Conservation (phyloP, 2,797 vertebrate genomes). For the Spheniscus humboldti region DNA sequence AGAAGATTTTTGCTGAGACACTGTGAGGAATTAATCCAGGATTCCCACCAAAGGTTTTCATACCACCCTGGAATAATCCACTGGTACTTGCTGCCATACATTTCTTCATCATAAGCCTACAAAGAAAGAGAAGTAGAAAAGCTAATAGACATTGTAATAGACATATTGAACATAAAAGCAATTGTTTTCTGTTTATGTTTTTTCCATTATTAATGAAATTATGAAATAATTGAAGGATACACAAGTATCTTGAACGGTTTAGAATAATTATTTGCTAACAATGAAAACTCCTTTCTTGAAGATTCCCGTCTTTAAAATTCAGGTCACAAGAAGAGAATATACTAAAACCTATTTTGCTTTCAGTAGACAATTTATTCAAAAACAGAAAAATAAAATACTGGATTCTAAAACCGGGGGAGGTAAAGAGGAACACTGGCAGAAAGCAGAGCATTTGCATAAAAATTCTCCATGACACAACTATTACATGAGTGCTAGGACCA, state of each 20-base stretch:
- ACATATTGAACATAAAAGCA: neutral
- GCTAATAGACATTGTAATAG: neutral
- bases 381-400: neutral
- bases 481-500: neutral
- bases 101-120: constrained; percentile 93
- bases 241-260: neutral
- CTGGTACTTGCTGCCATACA: constrained; percentile 98
- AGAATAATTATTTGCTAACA: neutral
- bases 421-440: neutral
- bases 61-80: constrained; percentile 99
- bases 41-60: constrained; percentile 97
- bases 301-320: neutral
- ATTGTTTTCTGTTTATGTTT: neutral
- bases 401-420: neutral
- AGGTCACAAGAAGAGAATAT: neutral
- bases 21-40: constrained; percentile 86
- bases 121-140: constrained; percentile 12
- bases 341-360: neutral
- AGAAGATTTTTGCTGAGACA: constrained; percentile 93
- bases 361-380: neutral
- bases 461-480: neutral
- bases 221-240: neutral
- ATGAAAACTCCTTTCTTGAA: neutral
- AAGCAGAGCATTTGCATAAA: neutral
- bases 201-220: neutral